Evolutionary conservation across 2,113 vertebrate species (phyloP).

Genomic region (Phrynosoma platyrhinos): DNA sequence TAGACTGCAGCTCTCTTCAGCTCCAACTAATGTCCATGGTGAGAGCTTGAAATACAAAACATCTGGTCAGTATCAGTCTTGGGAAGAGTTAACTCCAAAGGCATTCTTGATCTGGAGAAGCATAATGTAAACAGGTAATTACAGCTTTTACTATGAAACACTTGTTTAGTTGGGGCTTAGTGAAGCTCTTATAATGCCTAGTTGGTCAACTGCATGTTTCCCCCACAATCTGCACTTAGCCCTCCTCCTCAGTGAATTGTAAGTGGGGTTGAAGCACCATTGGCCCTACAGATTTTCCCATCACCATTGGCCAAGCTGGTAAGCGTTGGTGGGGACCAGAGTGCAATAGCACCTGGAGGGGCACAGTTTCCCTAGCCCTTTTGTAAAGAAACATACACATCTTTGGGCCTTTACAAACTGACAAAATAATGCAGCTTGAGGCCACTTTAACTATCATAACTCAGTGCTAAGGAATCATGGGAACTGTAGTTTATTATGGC

Average conservation of each 20-base stretch:
- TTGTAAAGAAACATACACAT: too few relatives aligned
- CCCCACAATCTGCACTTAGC: not conserved
- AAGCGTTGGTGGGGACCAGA: too few relatives aligned
- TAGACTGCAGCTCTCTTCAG: not conserved
- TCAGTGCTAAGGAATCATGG: too few relatives aligned
- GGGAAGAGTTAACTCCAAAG: not conserved
- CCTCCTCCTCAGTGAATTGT: not conserved
- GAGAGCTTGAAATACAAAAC: not conserved
- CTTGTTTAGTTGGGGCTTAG: not conserved
- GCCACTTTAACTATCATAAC: too few relatives aligned
- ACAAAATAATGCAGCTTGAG: too few relatives aligned
- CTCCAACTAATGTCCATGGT: not conserved
- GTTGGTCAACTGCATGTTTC: not conserved
- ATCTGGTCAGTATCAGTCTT: not conserved
- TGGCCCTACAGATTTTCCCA: too few relatives aligned
- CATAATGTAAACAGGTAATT: slow-evolving; percentile 1
- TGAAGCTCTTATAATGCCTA: not conserved
- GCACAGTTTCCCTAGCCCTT: too few relatives aligned
- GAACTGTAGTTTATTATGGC: too few relatives aligned
- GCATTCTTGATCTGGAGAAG: not conserved
- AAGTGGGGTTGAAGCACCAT: not conserved
- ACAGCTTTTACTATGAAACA: not conserved
- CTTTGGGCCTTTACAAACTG: too few relatives aligned
- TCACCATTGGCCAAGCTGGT: too few relatives aligned
- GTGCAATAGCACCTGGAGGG: too few relatives aligned